Percentiles rank a stretch among this genome's conserved stretches.
Evolutionary conservation across 2,113 vertebrate species (phyloP).

Genomic region (Melanerpes formicivorus): DNA sequence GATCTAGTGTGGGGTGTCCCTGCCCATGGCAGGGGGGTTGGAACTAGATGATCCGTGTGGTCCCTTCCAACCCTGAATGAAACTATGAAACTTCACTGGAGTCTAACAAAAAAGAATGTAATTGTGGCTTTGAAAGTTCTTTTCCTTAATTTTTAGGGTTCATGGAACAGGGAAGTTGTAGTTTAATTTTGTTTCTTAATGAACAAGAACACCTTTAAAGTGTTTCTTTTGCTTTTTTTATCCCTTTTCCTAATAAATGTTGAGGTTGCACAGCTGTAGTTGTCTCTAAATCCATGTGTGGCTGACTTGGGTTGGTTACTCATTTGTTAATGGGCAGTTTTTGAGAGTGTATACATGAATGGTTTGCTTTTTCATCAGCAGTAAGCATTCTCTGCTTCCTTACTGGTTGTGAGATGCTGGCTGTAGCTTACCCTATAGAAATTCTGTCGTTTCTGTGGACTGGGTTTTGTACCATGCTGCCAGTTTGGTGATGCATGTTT

Average conservation of each 20-base stretch:
- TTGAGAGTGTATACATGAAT: neutral
- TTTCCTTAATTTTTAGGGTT: neutral
- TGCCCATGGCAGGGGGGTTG: no score
- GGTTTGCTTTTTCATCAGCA: neutral
- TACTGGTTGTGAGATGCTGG: neutral
- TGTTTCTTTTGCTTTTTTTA: neutral
- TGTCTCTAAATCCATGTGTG: neutral
- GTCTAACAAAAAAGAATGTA: neutral
- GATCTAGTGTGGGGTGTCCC: no score
- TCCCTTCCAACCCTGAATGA: no score
- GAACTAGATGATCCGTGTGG: no score
- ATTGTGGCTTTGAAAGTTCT: neutral
- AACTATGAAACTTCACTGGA: neutral
- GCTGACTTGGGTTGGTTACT: neutral
- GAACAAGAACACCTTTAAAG: neutral
- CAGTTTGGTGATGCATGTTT: neutral
- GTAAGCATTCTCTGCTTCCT: neutral
- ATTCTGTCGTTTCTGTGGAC: neutral
- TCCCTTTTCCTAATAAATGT: neutral
- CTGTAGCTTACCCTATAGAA: neutral
- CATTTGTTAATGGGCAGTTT: neutral
- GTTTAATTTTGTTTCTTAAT: neutral
- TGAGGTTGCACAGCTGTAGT: neutral
- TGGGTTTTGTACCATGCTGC: neutral
- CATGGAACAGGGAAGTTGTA: neutral